Percentiles rank a stretch among this genome's conserved stretches.
Conservation (phyloP, 2,888 invertebrate species). For the Drosophila diplacantha region DNA sequence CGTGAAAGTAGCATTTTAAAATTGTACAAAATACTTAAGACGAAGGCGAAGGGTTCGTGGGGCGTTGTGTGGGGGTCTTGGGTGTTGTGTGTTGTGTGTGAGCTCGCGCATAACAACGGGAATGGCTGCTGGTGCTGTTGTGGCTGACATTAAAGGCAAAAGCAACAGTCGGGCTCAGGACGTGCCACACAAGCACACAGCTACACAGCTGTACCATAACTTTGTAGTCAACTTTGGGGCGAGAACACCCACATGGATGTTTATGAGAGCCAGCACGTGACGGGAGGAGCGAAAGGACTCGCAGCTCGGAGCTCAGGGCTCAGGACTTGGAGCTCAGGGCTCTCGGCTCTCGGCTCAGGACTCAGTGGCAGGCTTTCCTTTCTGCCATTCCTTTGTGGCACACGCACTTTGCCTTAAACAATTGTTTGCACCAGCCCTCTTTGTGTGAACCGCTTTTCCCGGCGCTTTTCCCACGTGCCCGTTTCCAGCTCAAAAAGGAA, state of each 20-base stretch:
- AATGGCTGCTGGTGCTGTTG: conserved; percentile 50
- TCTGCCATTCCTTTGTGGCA: conserved; percentile 25
- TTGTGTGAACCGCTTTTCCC: conserved; percentile 35
- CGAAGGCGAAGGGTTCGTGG: background rate
- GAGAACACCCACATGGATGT: conserved; percentile 29
- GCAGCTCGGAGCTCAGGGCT: conserved; percentile 24
- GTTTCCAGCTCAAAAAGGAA: conserved; percentile 18
- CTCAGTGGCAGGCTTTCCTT: conserved; percentile 16
- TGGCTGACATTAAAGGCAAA: conserved; percentile 61
- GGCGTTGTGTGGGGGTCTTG: conserved; percentile 1
- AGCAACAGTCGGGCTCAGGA: conserved; percentile 66
- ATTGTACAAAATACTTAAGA: conserved; percentile 45
- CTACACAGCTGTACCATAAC: conserved; percentile 25
- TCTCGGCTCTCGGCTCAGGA: conserved; percentile 2
- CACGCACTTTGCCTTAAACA: conserved; percentile 65
- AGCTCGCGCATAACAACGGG: conserved; percentile 65
- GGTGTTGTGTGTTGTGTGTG: conserved; percentile 27
- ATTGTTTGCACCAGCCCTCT: conserved; percentile 52
- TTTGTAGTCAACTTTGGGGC: conserved; percentile 54
- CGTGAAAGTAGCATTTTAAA: conserved; percentile 72
- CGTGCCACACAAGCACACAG: conserved; percentile 49
- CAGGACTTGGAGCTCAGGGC: conserved; percentile 16
- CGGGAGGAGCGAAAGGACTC: conserved; percentile 33
- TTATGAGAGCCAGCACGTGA: conserved; percentile 55
- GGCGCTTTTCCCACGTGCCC: conserved; percentile 27